Evolutionary conservation across 2,888 invertebrate species (phyloP), one percentile per base, ranked within the genome.

Genomic region (Amphiduros pacificus): DNA sequence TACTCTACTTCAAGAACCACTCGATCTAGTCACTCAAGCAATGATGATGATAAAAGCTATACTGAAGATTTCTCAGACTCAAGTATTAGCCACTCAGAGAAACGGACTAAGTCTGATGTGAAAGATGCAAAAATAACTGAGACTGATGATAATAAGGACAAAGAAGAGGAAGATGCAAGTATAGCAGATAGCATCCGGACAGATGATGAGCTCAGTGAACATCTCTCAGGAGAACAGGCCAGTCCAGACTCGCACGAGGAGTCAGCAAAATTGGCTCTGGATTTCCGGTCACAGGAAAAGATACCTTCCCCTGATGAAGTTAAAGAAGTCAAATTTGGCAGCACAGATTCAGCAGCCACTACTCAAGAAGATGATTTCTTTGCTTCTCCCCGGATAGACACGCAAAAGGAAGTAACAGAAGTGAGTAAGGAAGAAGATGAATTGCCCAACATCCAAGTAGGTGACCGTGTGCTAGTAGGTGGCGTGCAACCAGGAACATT

Each of bases 391-490:
- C n/a, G n/a, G n/a, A n/a, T n/a, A n/a, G n/a, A n/a, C n/a, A n/a
- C n/a, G n/a, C n/a, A n/a, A n/a, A n/a, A n/a, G n/a, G n/a, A n/a
- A n/a, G n/a, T n/a, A n/a, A n/a, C n/a, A n/a, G n/a, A n/a, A n/a
- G n/a, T n/a, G n/a, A n/a, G n/a, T n/a, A n/a, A n/a, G n/a, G n/a
- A n/a, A n/a, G 24, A 66, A 1, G 74, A 75, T 60, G 71, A 73
- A 17, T 60, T 75, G 26, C 68, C 69, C 11, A 72, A 74, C 55
- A 74, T 74, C 63, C 60, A 68, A 40, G 67, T 73, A 32, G 74
- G 73, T 4, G 76, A 77, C 60, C 64, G 67, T 17, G 76, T 77
- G 17, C 64, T 73, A 29, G 74, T 76, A 2, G 72, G 73, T 27
- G 75, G 74, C 0, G 62, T 71, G 48, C 58, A 66, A 24, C 31